These are phyloP conservation scores for Aricia artaxerxes DNA, from an alignment of 2,888 invertebrate genomes.

Conservation along the genomic window DNA sequence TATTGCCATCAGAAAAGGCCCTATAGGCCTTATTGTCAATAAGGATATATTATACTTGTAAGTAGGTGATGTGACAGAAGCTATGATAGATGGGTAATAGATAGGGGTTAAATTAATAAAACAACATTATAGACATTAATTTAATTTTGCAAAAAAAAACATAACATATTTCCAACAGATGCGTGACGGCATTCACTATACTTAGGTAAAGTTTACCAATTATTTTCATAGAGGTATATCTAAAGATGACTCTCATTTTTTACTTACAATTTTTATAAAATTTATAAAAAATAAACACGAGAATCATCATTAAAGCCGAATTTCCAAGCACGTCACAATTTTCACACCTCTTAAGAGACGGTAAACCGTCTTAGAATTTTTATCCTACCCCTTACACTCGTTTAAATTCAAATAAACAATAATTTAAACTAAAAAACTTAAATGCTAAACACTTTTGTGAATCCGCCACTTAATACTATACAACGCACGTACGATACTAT, in stretches of 20 bases:
- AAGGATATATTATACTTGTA: not conserved
- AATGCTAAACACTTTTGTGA: not conserved
- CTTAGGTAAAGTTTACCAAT: not conserved
- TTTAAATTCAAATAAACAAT: not conserved
- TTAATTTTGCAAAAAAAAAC: not conserved
- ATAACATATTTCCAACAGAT: not conserved
- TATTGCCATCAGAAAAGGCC: too few species aligned
- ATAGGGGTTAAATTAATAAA: not conserved
- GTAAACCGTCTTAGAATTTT: not conserved
- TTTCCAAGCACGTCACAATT: not conserved
- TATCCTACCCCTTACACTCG: not conserved
- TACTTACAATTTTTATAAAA: conserved; percentile 5
- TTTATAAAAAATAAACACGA: conserved; percentile 10
- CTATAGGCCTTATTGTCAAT: too few species aligned
- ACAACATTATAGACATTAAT: not conserved
- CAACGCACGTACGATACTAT: too few species aligned
- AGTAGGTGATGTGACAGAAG: not conserved
- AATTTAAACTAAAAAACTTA: not conserved
- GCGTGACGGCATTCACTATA: not conserved
- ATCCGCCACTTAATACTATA: not conserved
- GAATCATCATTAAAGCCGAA: conserved; percentile 7
- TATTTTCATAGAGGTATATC: not conserved
- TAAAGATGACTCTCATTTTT: conserved; percentile 6
- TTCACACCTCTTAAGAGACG: not conserved
- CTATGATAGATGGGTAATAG: not conserved